phyloP scores from a whole-genome alignment of 2,797 vertebrate genomes.

The Sebastes baramenuke region DNA sequence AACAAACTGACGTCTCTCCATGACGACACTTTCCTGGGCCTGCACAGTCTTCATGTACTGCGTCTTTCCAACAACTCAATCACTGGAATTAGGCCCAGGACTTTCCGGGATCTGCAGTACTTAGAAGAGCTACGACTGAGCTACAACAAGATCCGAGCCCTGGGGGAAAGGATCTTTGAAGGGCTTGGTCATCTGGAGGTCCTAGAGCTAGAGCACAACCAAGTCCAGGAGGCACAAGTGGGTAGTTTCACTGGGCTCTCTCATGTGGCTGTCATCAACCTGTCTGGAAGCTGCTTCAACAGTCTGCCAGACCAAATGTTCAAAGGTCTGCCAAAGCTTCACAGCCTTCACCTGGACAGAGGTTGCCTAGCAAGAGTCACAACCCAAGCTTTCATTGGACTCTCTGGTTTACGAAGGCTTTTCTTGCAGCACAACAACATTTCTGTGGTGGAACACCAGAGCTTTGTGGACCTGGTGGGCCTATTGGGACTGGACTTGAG shows the following conservation, averaged over 20 bases:
- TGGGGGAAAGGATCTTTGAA: constrained; percentile 89
- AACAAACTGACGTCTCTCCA: constrained; percentile 87
- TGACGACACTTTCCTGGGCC: constrained; percentile 91
- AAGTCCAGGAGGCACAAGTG: constrained; percentile 86
- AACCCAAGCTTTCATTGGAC: constrained; percentile 85
- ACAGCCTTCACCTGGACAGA: constrained; percentile 94
- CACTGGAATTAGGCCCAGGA: constrained; percentile 82
- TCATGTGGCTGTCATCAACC: constrained; percentile 92
- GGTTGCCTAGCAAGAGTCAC: constrained; percentile 87
- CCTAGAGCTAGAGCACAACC: constrained; percentile 91
- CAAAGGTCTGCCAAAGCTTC: constrained; percentile 88
- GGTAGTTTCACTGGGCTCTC: constrained; percentile 89
- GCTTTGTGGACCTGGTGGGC: constrained; percentile 87
- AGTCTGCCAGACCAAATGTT: constrained; percentile 88
- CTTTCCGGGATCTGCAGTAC: constrained; percentile 93
- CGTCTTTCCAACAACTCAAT: constrained; percentile 93
- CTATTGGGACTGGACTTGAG: constrained; percentile 92
- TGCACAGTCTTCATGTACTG: constrained; percentile 91
- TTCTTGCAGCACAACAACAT: constrained; percentile 91
- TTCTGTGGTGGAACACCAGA: constrained; percentile 84
- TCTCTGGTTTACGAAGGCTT: constrained; percentile 90
- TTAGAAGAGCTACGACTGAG: constrained; percentile 93
- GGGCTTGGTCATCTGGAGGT: constrained; percentile 92
- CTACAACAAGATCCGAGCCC: constrained; percentile 87
- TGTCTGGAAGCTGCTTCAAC: constrained; percentile 91